These are phyloP conservation scores for Hemibagrus guttatus DNA, from an alignment of 2,797 vertebrate genomes.

Conservation along the genomic window DNA sequence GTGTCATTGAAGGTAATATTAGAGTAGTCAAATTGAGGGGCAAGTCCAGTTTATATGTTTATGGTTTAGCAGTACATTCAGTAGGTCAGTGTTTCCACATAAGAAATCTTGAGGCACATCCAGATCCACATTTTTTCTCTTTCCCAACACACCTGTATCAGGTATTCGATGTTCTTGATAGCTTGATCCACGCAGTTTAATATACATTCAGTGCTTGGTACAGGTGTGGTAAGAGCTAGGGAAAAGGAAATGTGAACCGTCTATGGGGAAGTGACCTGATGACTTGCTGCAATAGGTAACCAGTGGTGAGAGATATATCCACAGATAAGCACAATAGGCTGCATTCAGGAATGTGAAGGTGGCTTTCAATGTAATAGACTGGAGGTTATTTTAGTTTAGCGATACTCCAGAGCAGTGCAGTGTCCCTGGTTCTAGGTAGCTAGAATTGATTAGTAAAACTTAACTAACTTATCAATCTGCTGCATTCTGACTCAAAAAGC, in stretches of 20 bases:
- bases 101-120: background rate
- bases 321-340: no score
- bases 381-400: background rate
- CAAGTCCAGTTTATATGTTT: background rate
- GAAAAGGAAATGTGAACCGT: background rate
- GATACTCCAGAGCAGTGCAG: background rate
- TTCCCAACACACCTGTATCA: background rate
- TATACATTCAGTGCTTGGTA: background rate
- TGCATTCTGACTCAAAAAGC: no score
- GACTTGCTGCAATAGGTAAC: background rate
- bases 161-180: background rate
- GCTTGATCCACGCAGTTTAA: background rate
- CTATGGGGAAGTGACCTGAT: background rate
- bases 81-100: background rate
- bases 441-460: no score
- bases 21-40: background rate
- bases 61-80: background rate
- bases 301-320: background rate
- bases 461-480: background rate
- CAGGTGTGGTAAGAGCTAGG: background rate
- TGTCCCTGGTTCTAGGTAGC: background rate
- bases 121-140: background rate
- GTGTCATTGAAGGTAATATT: background rate
- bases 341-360: no score
- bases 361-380: no score